phyloP scores from a whole-genome alignment of 2,797 vertebrate species.

The Peromyscus eremicus region DNA sequence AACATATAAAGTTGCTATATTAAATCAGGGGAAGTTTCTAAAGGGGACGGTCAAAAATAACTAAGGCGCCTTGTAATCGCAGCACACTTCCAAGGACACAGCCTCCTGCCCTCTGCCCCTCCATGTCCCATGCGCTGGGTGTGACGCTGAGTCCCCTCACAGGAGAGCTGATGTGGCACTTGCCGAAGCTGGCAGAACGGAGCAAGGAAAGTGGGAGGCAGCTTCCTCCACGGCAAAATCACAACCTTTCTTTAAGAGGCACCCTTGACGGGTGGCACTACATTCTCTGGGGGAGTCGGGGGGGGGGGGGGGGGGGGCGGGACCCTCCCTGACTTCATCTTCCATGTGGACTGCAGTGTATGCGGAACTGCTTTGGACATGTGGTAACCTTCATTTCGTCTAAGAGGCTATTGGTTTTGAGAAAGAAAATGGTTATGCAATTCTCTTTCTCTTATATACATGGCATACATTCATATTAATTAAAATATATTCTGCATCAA shows the following conservation, averaged over 20 bases:
- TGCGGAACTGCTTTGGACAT: slow-evolving; percentile 10
- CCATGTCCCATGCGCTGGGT: not conserved
- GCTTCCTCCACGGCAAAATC: slow-evolving; percentile 15
- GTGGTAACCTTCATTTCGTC: slow-evolving; percentile 14
- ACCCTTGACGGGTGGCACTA: not conserved
- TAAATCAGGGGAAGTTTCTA: not conserved
- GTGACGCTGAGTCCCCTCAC: not conserved
- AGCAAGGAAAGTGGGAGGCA: not conserved
- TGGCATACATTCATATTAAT: not conserved
- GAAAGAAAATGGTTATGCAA: not conserved
- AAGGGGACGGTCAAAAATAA: not conserved
- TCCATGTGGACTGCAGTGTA: not conserved
- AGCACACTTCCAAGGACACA: not conserved
- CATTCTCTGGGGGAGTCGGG: not conserved
- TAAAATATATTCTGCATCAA: not conserved
- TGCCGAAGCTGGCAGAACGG: not conserved
- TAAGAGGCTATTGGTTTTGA: slow-evolving; percentile 1
- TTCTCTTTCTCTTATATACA: too few relatives aligned
- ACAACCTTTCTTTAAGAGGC: not conserved
- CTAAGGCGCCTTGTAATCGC: not conserved
- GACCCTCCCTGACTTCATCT: not conserved
- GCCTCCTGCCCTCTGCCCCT: not conserved
- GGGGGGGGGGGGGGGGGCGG: too few relatives aligned
- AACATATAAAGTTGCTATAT: not conserved
- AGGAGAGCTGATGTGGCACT: not conserved